These are phyloP conservation scores for Drosophila seguyi DNA, from an alignment of 1,140 invertebrate genomes.

Conservation along the genomic window DNA sequence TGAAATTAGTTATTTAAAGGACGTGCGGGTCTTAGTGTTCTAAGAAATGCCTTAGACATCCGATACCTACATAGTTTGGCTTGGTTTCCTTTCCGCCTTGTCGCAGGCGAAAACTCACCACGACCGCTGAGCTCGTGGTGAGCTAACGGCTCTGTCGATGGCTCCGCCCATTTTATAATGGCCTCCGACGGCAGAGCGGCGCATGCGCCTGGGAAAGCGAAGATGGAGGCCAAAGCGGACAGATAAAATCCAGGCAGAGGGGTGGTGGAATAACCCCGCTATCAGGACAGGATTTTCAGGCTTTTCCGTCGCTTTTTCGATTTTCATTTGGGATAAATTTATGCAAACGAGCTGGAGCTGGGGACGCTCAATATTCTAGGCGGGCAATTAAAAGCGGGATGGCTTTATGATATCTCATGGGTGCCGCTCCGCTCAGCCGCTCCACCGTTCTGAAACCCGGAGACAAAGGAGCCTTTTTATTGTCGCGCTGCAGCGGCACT, in stretches of 20 bases:
- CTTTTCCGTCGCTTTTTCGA: constrained; percentile 66
- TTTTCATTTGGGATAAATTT: constrained; percentile 76
- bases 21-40: constrained; percentile 18
- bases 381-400: constrained; percentile 74
- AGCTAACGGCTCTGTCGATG: constrained; percentile 37
- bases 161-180: constrained; percentile 83
- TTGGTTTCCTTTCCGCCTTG: constrained; percentile 33
- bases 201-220: constrained; percentile 68
- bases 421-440: constrained; percentile 39
- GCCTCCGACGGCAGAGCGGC: constrained; percentile 59
- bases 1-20: neutral
- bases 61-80: constrained; percentile 1
- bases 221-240: constrained; percentile 59
- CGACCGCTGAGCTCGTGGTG: constrained; percentile 34
- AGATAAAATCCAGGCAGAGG: constrained; percentile 18
- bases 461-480: constrained; percentile 56
- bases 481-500: constrained; percentile 63
- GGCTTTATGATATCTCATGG: constrained; percentile 75
- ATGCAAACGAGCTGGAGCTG: constrained; percentile 62
- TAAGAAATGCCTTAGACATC: constrained; percentile 9
- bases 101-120: constrained; percentile 61
- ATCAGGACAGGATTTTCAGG: constrained; percentile 33
- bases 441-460: constrained; percentile 15
- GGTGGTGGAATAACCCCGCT: constrained; percentile 11
- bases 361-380: constrained; percentile 67